phyloP scores from a whole-genome alignment of 64 coral and sea anemone species.

The Montipora efflorescens region DNA sequence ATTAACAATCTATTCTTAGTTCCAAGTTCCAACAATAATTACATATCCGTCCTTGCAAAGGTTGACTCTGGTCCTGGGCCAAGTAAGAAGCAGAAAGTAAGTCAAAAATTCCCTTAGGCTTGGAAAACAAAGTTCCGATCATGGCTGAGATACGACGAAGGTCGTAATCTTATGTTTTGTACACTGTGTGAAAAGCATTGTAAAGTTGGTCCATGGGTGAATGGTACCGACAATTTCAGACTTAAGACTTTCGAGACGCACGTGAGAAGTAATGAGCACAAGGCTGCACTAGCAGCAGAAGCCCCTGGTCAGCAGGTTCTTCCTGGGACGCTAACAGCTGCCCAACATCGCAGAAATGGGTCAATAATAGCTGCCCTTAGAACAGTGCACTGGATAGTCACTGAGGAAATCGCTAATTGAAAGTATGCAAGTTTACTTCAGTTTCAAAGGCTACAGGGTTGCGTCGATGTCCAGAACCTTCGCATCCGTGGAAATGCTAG shows the following conservation, averaged over 20 bases:
- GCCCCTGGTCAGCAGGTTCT: conserved; percentile 25
- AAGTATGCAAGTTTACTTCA: conserved; percentile 40
- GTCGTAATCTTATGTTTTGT: conserved; percentile 5
- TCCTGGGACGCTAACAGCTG: conserved; percentile 11
- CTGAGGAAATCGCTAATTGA: conserved; percentile 43
- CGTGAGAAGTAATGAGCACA: conserved; percentile 6
- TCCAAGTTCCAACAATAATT: conserved; percentile 18
- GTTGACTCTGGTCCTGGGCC: conserved; percentile 14
- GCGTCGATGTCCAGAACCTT: background rate
- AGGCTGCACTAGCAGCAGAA: conserved; percentile 28
- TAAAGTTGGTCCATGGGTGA: conserved; percentile 31
- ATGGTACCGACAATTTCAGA: conserved; percentile 40
- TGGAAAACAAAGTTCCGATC: background rate
- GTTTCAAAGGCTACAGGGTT: conserved; percentile 39
- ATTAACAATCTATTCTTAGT: conserved; percentile 16
- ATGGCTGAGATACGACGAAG: conserved; percentile 14
- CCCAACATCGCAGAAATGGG: conserved; percentile 37
- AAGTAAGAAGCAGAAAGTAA: conserved; percentile 9
- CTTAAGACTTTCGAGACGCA: background rate
- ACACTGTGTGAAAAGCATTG: conserved; percentile 15
- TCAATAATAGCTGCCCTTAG: conserved; percentile 28
- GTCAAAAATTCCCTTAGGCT: background rate
- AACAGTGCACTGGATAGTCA: conserved; percentile 44
- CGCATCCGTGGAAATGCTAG: conserved; percentile 1
- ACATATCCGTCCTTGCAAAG: background rate